These are phyloP conservation scores for Tinamus guttatus DNA, from an alignment of 2,113 vertebrate genomes.

Conservation along the genomic window DNA sequence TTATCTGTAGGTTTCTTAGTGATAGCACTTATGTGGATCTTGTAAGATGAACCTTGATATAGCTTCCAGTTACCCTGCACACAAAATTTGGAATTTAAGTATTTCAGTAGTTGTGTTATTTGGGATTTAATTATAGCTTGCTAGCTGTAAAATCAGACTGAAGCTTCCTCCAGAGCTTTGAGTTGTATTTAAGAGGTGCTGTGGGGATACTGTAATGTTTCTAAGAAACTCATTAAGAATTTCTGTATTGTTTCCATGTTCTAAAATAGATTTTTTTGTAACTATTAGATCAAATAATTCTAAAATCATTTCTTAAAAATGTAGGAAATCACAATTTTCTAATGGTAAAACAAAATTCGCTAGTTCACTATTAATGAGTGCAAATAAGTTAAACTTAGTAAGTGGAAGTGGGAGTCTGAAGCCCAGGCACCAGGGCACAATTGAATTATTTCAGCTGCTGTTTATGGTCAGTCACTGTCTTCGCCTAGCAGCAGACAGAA, in stretches of 20 bases:
- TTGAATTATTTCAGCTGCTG: fast-evolving
- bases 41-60: neutral
- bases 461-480: neutral
- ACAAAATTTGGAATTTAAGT: neutral
- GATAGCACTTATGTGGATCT: fast-evolving
- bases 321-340: too few species aligned
- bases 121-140: neutral
- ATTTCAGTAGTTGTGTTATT: neutral
- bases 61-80: fast-evolving
- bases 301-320: neutral
- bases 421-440: fast-evolving
- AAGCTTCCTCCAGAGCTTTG: neutral
- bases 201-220: too few species aligned
- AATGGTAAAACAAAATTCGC: too few species aligned
- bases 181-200: fast-evolving
- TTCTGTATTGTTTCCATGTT: neutral
- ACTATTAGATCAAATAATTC: fast-evolving
- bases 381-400: neutral
- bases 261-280: neutral
- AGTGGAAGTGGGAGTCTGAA: neutral
- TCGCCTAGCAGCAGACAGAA: neutral
- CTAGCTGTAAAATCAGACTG: neutral
- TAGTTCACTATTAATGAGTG: too few species aligned
- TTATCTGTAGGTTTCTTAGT: neutral
- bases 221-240: neutral